Evolutionary conservation across 1,140 invertebrate genomes (phyloP).

Genomic region (Kradibia gibbosae): DNA sequence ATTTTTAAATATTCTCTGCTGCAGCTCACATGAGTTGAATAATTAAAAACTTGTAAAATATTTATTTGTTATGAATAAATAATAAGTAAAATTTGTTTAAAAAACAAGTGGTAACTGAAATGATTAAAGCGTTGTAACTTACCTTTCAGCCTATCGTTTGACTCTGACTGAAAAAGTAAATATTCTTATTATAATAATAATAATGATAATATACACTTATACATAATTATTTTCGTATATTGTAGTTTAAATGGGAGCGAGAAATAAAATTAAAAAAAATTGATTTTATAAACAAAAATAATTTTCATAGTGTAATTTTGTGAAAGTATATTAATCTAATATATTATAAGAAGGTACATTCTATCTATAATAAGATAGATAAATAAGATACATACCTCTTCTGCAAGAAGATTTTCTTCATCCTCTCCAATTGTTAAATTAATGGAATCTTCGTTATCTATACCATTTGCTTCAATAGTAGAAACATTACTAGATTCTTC

Average conservation of each 20-base stretch:
- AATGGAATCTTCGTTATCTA: conserved; percentile 85
- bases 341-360: no score
- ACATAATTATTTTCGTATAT: not conserved
- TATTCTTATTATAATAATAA: conserved; percentile 13
- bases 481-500: conserved; percentile 51
- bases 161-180: conserved; percentile 62
- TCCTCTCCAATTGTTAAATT: conserved; percentile 87
- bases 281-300: no score
- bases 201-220: not conserved
- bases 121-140: conserved; percentile 56
- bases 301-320: no score
- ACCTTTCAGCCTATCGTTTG: conserved; percentile 68
- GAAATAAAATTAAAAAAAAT: no score
- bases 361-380: no score
- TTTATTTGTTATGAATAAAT: conserved; percentile 10
- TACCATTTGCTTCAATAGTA: conserved; percentile 69
- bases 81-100: conserved; percentile 34
- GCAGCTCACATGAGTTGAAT: conserved; percentile 30
- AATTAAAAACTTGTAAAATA: conserved; percentile 30
- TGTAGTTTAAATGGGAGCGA: no score
- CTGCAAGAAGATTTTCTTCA: conserved; percentile 82
- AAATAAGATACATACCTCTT: conserved; percentile 81
- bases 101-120: not conserved
- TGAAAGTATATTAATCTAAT: no score
- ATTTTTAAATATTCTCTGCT: conserved; percentile 43